Evolutionary conservation across 2,113 vertebrate genomes (phyloP).

Genomic region (Lophura nycthemera): DNA sequence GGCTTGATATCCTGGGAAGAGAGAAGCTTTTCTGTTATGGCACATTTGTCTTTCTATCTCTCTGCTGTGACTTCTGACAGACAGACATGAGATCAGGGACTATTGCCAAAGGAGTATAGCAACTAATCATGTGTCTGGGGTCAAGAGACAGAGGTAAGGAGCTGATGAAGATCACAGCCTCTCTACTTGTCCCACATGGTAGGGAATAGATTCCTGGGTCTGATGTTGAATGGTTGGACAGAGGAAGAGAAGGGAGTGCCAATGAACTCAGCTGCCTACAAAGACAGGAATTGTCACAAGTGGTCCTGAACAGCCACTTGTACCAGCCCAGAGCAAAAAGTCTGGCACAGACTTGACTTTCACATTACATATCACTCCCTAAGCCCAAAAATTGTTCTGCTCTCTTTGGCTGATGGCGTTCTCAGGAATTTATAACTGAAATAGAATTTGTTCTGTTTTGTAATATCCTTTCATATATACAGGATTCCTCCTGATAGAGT

Average conservation of each 20-base stretch:
- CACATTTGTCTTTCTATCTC: slow-evolving; percentile 16
- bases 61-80: neutral
- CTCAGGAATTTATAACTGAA: neutral
- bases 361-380: neutral
- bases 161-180: neutral
- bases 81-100: neutral
- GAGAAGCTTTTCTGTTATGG: neutral
- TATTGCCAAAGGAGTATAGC: slow-evolving; percentile 30
- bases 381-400: neutral
- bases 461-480: neutral
- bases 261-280: neutral
- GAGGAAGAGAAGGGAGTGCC: slow-evolving; percentile 13
- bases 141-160: slow-evolving; percentile 30
- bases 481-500: neutral
- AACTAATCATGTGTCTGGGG: neutral
- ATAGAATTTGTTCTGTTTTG: neutral
- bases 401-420: neutral
- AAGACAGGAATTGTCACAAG: neutral
- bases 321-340: neutral
- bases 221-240: slow-evolving; percentile 34
- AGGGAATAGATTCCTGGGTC: neutral
- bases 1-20: neutral
- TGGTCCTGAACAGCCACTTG: neutral
- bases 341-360: neutral
- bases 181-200: neutral